Evolutionary conservation across 2,888 invertebrate genomes (phyloP), one percentile per base, ranked within the genome.

Genomic region (Phyllotreta striolata): DNA sequence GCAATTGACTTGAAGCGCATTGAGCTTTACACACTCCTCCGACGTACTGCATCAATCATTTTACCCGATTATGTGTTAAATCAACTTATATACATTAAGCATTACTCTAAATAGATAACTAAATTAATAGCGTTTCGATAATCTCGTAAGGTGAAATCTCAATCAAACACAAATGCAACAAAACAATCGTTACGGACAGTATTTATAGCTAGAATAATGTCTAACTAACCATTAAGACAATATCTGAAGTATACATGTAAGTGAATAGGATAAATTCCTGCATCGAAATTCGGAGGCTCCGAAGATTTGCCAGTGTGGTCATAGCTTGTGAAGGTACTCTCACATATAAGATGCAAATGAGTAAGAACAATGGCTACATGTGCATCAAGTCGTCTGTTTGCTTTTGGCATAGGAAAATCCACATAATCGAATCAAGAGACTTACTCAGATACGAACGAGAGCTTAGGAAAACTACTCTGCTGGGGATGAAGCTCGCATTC

Each of bases 371-470:
- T 70, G 68, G 69, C 58, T 8, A 9, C 43, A 57, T 34, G 46
- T 63, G 66, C 60, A 63, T 62, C 60, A 64, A 54, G 67, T 63
- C 13, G 38, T 62, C 65, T 70, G 66, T 69, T 66, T 69, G 68
- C 65, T 62, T 69, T 64, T 67, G 59, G 55, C 55, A 64, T 64
- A 62, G 61, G 66, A 64, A 63, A 58, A 65, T 49, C 63, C 66
- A 54, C 63, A 60, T 72, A 72, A 72, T 72, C 72, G 70, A 72
- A 72, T 72, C 69, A 70, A 59, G 46, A 65, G 69, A 66, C 69
- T 69, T 56, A 56, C 60, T 58, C 49, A 59, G 62, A 55, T 63
- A 62, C 66, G 59, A 59, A 62, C 51, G 64, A 61, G 58, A 60
- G 68, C 66, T 64, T 68, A 63, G 52, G 67, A 62, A 64, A 67